Percentiles rank a stretch among this genome's conserved stretches.
These are phyloP conservation scores for Megaleporinus macrocephalus DNA, from an alignment of 2,113 vertebrate species.

Conservation along the genomic window DNA sequence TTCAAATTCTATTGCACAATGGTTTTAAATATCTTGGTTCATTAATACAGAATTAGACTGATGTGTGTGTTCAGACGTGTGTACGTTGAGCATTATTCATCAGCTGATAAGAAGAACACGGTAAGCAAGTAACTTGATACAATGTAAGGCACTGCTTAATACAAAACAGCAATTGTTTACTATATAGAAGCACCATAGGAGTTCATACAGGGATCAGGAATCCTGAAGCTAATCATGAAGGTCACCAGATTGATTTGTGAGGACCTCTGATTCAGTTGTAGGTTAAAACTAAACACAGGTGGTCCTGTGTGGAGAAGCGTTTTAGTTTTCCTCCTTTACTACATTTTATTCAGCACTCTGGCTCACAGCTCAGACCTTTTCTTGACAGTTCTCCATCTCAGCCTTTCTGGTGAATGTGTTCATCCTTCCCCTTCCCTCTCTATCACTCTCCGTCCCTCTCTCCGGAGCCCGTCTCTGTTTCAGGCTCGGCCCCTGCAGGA, in stretches of 20 bases:
- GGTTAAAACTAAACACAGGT: background rate
- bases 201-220: background rate
- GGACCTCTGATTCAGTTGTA: background rate
- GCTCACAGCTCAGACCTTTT: constrained; percentile 23
- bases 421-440: constrained; percentile 53
- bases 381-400: constrained; percentile 39
- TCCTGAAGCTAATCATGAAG: background rate
- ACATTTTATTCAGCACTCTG: constrained; percentile 18
- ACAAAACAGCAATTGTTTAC: no score
- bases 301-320: background rate
- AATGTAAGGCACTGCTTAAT: no score
- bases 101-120: no score
- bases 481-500: constrained; percentile 58
- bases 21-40: no score
- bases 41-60: no score
- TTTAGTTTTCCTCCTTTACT: constrained; percentile 23
- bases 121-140: no score
- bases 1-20: no score
- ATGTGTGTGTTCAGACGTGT: no score
- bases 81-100: no score
- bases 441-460: constrained; percentile 29
- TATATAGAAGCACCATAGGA: background rate
- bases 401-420: constrained; percentile 22
- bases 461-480: constrained; percentile 47
- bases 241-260: background rate